Evolutionary conservation across 2,113 vertebrate genomes (phyloP).

Genomic region (Lophura nycthemera): DNA sequence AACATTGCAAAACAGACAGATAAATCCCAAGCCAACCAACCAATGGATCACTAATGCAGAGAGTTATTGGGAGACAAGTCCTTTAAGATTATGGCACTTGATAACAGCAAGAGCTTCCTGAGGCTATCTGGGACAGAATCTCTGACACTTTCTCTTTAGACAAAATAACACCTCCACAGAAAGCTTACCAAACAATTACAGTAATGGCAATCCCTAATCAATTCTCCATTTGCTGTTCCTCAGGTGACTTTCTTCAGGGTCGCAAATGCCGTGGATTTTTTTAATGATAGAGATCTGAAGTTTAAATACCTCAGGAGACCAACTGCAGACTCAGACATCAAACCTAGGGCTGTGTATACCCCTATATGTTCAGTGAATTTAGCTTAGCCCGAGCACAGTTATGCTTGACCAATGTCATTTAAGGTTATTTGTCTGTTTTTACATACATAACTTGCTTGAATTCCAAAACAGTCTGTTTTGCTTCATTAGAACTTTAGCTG

Average conservation of each 20-base stretch:
- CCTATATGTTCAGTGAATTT: background rate
- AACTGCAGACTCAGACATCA: background rate
- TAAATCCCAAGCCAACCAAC: rapidly evolving
- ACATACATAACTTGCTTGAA: background rate
- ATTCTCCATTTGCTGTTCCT: background rate
- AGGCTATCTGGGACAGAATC: background rate
- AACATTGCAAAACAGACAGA: rapidly evolving
- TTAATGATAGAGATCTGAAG: background rate
- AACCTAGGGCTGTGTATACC: background rate
- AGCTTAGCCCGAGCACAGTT: background rate
- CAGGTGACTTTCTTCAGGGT: background rate
- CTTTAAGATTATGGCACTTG: rapidly evolving
- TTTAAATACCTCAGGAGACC: background rate
- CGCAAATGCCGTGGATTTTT: rapidly evolving
- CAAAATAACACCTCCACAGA: background rate
- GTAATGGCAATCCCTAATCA: background rate
- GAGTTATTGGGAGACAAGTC: background rate
- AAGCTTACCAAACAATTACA: background rate
- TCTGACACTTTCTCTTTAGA: background rate
- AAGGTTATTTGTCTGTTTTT: background rate
- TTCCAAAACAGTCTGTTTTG: background rate
- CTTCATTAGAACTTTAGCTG: background rate
- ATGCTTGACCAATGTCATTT: background rate
- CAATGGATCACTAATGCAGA: background rate
- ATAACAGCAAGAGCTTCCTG: background rate